Percentiles rank a stretch among this genome's conserved stretches.
Conservation (phyloP, 1,140 invertebrate genomes). For the Drosophila melanica region DNA sequence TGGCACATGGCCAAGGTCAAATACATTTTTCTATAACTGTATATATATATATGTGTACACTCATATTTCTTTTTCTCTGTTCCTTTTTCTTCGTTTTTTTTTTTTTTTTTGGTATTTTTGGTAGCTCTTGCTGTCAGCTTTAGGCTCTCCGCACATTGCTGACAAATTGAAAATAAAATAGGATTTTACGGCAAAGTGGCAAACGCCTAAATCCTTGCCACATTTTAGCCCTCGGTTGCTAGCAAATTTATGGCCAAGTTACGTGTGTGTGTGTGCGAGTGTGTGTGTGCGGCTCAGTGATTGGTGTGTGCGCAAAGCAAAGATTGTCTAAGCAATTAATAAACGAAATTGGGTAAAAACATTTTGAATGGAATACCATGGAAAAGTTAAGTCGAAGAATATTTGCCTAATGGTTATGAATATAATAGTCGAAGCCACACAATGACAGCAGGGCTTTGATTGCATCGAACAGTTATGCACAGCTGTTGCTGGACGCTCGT, state of each 20-base stretch:
- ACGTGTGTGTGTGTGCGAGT: slow-evolving; percentile 24
- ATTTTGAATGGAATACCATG: background rate
- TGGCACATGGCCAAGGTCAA: slow-evolving; percentile 12
- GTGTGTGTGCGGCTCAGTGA: slow-evolving; percentile 12
- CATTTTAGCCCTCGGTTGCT: slow-evolving; percentile 26
- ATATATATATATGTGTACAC: slow-evolving; percentile 20
- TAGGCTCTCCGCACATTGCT: slow-evolving; percentile 29
- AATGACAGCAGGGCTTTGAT: background rate
- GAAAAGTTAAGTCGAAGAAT: background rate
- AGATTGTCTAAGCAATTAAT: slow-evolving; percentile 13
- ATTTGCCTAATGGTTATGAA: too few species aligned
- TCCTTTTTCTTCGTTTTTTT: too few species aligned
- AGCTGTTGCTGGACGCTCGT: background rate
- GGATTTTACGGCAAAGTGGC: slow-evolving; percentile 69
- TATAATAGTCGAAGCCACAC: background rate
- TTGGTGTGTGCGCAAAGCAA: slow-evolving; percentile 2
- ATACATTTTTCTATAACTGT: slow-evolving; percentile 20
- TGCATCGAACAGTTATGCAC: background rate
- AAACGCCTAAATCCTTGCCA: slow-evolving; percentile 46
- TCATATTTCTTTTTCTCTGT: background rate
- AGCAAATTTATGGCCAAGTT: slow-evolving; percentile 34
- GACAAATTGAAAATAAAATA: slow-evolving; percentile 81
- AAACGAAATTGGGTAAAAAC: slow-evolving; percentile 10
- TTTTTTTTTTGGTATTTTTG: background rate
- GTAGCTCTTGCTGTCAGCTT: slow-evolving; percentile 40